Evolutionary conservation across 2,888 invertebrate species (phyloP).

Genomic region (Halocaridina rubra): DNA sequence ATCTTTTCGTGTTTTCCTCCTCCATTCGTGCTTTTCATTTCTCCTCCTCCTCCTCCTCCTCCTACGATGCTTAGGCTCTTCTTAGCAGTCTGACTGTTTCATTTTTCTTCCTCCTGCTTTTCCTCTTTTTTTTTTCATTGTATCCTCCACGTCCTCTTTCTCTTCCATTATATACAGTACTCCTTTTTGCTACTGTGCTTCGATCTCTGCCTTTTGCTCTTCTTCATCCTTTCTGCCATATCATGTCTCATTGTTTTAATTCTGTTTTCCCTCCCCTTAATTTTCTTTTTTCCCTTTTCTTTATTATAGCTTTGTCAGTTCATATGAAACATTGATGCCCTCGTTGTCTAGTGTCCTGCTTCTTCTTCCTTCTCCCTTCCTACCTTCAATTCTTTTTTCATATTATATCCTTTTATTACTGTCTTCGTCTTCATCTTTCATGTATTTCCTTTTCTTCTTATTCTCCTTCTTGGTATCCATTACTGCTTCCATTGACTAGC

Average conservation of each 20-base stretch:
- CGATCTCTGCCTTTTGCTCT: not conserved
- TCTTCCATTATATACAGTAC: not conserved
- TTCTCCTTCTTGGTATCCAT: too few relatives aligned
- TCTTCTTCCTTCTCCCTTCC: not conserved
- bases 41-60: not conserved
- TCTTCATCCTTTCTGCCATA: not conserved
- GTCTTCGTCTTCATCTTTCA: not conserved
- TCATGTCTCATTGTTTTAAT: not conserved
- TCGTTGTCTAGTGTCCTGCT: too few relatives aligned
- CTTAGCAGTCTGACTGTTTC: not conserved
- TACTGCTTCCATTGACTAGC: too few relatives aligned
- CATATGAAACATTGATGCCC: too few relatives aligned
- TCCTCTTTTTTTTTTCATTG: not conserved
- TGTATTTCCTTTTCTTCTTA: not conserved
- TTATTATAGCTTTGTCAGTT: not conserved
- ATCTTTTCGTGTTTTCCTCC: not conserved
- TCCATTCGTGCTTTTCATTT: not conserved
- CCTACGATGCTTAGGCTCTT: not conserved
- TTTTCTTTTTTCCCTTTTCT: not conserved
- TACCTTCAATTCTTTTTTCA: not conserved
- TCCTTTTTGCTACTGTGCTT: not conserved
- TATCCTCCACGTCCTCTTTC: too few relatives aligned
- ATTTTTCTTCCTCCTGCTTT: not conserved
- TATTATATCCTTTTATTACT: not conserved
- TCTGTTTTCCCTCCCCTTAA: not conserved